Percentiles rank a stretch among this genome's conserved stretches.
Evolutionary conservation across 2,113 vertebrate species (phyloP).

Genomic region (Cairina moschata): DNA sequence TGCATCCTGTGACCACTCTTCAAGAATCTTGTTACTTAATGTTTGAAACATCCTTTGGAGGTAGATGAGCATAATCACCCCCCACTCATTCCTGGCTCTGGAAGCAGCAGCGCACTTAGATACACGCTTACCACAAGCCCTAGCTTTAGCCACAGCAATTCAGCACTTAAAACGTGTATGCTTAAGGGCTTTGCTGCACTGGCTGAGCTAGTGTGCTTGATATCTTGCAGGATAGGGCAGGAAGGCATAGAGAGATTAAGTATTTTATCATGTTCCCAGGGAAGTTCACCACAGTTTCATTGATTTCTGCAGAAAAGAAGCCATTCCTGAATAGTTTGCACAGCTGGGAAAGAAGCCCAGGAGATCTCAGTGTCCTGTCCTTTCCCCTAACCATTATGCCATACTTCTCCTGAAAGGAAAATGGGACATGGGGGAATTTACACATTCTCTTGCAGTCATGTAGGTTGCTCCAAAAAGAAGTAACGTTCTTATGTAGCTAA

Average conservation of each 20-base stretch:
- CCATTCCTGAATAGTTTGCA: background rate
- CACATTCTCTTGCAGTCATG: background rate
- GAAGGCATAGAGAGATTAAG: conserved; percentile 6
- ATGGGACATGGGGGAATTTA: background rate
- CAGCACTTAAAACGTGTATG: background rate
- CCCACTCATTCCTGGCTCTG: conserved; percentile 30
- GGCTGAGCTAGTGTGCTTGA: background rate
- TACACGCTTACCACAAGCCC: background rate
- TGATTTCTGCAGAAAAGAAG: background rate
- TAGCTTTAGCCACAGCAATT: background rate
- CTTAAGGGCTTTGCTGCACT: background rate
- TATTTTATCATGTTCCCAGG: background rate
- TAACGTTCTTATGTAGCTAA: background rate
- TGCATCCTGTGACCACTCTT: background rate
- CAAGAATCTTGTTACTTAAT: conserved; percentile 45
- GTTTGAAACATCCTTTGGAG: conserved; percentile 17
- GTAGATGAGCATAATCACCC: background rate
- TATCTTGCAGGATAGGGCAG: conserved; percentile 8
- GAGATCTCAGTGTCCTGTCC: background rate
- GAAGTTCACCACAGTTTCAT: background rate
- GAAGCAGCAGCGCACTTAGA: background rate
- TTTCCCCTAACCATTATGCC: background rate
- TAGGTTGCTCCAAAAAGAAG: background rate
- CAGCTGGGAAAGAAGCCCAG: background rate
- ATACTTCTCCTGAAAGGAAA: background rate